These are phyloP conservation scores for Amblyjoppa proteus DNA, from an alignment of 2,888 invertebrate species.

Conservation along the genomic window DNA sequence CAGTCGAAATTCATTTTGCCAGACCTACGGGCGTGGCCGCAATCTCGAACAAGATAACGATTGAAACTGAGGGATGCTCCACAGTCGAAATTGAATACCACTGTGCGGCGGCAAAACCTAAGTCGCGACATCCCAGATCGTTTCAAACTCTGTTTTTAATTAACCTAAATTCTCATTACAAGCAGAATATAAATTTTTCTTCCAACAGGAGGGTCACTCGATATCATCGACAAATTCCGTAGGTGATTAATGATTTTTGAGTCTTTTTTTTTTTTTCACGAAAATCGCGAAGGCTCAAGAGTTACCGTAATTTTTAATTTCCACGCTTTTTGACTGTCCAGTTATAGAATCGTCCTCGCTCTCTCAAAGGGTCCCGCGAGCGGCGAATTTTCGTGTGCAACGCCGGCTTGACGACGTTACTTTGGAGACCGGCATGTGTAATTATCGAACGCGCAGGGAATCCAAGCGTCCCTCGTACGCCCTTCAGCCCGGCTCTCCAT, in stretches of 20 bases:
- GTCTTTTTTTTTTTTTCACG: no score
- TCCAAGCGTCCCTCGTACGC: not conserved
- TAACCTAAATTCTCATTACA: no score
- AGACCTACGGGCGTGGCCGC: slow-evolving; percentile 17
- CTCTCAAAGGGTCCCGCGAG: not conserved
- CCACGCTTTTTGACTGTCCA: no score
- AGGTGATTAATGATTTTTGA: no score
- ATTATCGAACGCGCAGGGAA: slow-evolving; percentile 53
- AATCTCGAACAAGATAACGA: slow-evolving; percentile 4
- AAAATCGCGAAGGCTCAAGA: no score
- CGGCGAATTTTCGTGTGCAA: not conserved
- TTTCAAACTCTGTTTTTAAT: no score
- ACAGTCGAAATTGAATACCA: not conserved
- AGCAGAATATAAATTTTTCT: no score
- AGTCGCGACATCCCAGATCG: not conserved
- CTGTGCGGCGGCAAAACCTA: not conserved
- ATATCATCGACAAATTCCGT: no score
- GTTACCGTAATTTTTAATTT: no score
- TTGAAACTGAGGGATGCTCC: slow-evolving; percentile 7
- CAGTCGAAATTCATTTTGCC: slow-evolving; percentile 63
- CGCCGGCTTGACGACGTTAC: slow-evolving; percentile 38
- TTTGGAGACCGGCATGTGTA: slow-evolving; percentile 51
- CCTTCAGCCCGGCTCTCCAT: not conserved
- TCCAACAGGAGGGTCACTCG: no score
- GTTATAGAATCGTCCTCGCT: no score